A percentile compares a stretch with the other conserved stretches of the same genome.
Conservation (phyloP, 2,888 invertebrate species). For the Meghimatium bilineatum region DNA sequence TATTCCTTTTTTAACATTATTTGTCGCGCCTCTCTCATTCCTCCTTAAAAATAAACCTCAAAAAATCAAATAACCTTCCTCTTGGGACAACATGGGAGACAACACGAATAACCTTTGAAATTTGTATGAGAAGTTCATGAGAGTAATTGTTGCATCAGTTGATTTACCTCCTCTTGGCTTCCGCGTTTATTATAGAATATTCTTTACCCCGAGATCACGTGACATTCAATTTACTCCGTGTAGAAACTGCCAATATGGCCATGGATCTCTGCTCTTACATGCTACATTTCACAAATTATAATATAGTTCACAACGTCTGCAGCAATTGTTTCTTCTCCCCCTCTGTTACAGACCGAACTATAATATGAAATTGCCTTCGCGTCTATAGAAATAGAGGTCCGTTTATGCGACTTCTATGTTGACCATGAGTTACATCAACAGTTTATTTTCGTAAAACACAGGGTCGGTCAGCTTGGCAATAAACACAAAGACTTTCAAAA, state of each 20-base stretch:
- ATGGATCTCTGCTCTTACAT: not conserved
- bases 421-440: no score
- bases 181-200: not conserved
- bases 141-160: not conserved
- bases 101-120: not conserved
- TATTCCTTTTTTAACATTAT: not conserved
- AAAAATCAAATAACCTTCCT: not conserved
- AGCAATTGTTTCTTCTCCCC: no score
- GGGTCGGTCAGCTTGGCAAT: no score
- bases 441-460: no score
- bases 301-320: no score
- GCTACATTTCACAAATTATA: not conserved
- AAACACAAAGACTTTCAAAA: no score
- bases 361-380: no score
- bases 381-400: no score
- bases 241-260: not conserved
- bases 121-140: not conserved
- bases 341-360: no score
- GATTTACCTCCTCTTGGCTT: not conserved
- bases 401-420: no score
- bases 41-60: not conserved
- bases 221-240: not conserved
- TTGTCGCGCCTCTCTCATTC: not conserved
- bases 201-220: not conserved
- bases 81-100: not conserved